A percentile compares a stretch with the other conserved stretches of the same genome.
These are phyloP conservation scores for Coecobrya sp. DNA, from an alignment of 2,888 invertebrate species.

Conservation along the genomic window DNA sequence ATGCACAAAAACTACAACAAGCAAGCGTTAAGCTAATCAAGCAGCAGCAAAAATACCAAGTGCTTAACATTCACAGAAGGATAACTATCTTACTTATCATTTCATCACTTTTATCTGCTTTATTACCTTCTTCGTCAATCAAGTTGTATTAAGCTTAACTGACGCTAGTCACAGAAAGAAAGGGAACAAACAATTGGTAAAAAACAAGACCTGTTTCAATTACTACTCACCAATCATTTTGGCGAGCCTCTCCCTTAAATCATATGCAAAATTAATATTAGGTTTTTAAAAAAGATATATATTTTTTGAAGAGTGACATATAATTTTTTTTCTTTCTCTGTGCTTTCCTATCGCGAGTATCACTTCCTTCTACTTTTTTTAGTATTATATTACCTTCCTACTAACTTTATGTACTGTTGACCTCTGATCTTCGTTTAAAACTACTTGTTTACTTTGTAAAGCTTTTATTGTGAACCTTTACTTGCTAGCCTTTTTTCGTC, in stretches of 20 bases:
- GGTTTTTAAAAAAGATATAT: background rate
- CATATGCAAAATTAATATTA: slow-evolving; percentile 29
- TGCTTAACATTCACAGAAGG: background rate
- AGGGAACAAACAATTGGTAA: background rate
- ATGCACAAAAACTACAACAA: slow-evolving; percentile 1
- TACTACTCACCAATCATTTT: no score
- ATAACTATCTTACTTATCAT: slow-evolving; percentile 25
- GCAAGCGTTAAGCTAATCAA: slow-evolving; percentile 25
- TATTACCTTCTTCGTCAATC: background rate
- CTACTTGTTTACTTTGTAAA: background rate
- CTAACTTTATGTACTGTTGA: background rate
- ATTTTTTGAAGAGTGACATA: slow-evolving; percentile 45
- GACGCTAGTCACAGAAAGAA: slow-evolving; percentile 55
- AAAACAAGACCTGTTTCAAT: background rate
- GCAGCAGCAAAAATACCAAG: background rate
- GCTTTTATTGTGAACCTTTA: background rate
- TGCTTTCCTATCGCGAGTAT: background rate
- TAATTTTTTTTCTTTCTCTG: background rate
- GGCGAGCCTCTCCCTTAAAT: background rate
- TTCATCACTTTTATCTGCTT: background rate
- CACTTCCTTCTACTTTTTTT: background rate
- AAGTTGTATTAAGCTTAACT: slow-evolving; percentile 51
- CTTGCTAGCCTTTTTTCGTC: background rate
- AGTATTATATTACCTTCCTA: slow-evolving; percentile 26
- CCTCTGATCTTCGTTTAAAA: no score